Evolutionary conservation across 2,888 invertebrate genomes (phyloP), one percentile per base, ranked within the genome.

Genomic region (Agonopterix alstromeriana): DNA sequence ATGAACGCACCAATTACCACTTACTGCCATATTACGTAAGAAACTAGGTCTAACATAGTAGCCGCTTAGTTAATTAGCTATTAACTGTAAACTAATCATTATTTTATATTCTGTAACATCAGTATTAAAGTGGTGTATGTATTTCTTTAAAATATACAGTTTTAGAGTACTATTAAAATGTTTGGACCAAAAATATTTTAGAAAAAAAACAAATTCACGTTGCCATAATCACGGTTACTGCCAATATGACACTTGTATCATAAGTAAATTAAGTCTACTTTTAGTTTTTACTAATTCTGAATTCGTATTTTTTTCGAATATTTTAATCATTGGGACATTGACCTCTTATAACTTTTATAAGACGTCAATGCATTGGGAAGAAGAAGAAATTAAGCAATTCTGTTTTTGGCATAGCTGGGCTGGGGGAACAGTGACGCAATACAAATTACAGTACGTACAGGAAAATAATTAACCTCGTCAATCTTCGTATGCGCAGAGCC

Each of bases 101-200:
- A 73, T 74, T 70, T 69, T 73, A 73, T 68, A 72, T 76, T 76
- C 61, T 79, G 65, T 82, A 77, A 82, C 84, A 76, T 79, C 82
- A 87, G 87, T 87, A 87, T 87, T 86, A 87, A 78, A 82, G 77
- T 79, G 84, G 77, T 84, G 86, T 84, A 84, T 83, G 82, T 83
- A 81, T 80, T 81, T 79, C 68, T 76, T 73, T 70, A 46, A 67
- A 59, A 61, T 69, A 73, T 68, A 66, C 73, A 72, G 71, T 74
- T 59, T 70, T 81, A 77, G 67, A 66, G 74, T 40, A 74, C 70
- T 77, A 74, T 73, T 55, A 65, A 74, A 67, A 71, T 70, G 10
- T 75, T 86, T 79, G 87, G 87, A 86, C 87, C 87, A 87, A 87
- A 87, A 86, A 86, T 83, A 82, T 76, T 71, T 75, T 78, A 82